Base-by-base conservation (phyloP, 2,888 invertebrate species). In the Polydrusus tereticollis region DNA sequence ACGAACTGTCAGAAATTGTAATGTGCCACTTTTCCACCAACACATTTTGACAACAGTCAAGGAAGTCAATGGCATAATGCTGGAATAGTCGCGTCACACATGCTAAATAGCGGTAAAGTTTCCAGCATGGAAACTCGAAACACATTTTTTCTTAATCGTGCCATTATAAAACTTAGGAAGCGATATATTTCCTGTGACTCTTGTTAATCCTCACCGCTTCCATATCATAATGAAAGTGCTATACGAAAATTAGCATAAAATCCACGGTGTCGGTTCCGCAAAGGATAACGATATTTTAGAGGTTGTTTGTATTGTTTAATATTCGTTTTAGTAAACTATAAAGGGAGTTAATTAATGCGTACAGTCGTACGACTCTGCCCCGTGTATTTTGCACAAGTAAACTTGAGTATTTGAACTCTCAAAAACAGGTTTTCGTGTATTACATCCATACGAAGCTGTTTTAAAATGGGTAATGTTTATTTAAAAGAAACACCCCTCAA, bases 241-340 rank as follows among this genome's bases (percentile, higher is more conserved):
- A 38, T 62, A 58, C n/a, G 68, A 38, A 68, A 74, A 74, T 74
- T 74, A 67, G 74, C 74, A 74, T 74, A 74, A 67, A 66, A 71
- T 65, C 64, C 55, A 38, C 62, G 43, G 41, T 60, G 62, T 67
- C 73, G 77, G 76, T 77, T 77, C 73, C 43, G 58, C 74, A 77
- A 78, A 79, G 77, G 78, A 79, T 79, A 78, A 81, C 78, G 79
- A 80, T 80, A 79, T 80, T 80, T 80, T 77, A 79, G 79, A 79
- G 78, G 77, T 78, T 81, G 80, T 81, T 81, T 81, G 81, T 81
- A 81, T 81, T 81, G 80, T 81, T 79, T 79, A 81, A 81, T 80
- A 81, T 81, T 81, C 80, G 80, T 81, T 80, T 80, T 76, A 79
- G 78, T 80, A 80, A 79, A 80, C 78, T 79, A n/a, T n/a, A 76